phyloP scores from a whole-genome alignment of 2,888 invertebrate species.

The Crepidodera aurea region DNA sequence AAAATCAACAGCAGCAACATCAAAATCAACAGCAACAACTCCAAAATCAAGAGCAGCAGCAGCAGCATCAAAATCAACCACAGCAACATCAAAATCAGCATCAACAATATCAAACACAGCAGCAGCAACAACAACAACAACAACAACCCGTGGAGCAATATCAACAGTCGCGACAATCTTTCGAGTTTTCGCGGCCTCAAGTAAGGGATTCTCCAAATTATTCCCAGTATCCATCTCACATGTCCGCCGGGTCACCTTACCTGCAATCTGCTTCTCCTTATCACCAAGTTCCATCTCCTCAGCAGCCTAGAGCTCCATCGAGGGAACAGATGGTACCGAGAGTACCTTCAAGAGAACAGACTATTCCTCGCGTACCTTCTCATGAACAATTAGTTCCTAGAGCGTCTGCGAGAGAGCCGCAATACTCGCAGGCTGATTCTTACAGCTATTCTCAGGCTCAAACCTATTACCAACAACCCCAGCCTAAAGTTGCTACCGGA shows the following conservation, averaged over 20 bases:
- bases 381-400: conserved; percentile 41
- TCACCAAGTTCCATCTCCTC: conserved; percentile 39
- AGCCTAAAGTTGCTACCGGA: conserved; percentile 41
- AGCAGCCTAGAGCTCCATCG: conserved; percentile 32
- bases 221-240: conserved; percentile 47
- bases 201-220: conserved; percentile 48
- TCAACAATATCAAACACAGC: conserved; percentile 11
- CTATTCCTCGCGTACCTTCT: conserved; percentile 36
- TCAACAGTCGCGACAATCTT: conserved; percentile 44
- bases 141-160: conserved; percentile 45
- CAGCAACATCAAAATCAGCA: not conserved
- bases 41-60: conserved; percentile 37
- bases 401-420: conserved; percentile 42
- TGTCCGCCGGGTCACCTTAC: conserved; percentile 36
- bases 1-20: conserved; percentile 25
- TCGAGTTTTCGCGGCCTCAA: conserved; percentile 49
- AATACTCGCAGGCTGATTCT: conserved; percentile 40
- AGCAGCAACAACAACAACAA: conserved; percentile 38
- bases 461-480: conserved; percentile 49
- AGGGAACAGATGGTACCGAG: conserved; percentile 42
- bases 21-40: conserved; percentile 32
- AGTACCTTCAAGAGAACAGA: conserved; percentile 39
- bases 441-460: conserved; percentile 44
- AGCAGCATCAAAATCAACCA: conserved; percentile 29
- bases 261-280: conserved; percentile 38